These are phyloP conservation scores for Malurus cyaneus DNA, from an alignment of 2,113 vertebrate species.

Conservation along the genomic window DNA sequence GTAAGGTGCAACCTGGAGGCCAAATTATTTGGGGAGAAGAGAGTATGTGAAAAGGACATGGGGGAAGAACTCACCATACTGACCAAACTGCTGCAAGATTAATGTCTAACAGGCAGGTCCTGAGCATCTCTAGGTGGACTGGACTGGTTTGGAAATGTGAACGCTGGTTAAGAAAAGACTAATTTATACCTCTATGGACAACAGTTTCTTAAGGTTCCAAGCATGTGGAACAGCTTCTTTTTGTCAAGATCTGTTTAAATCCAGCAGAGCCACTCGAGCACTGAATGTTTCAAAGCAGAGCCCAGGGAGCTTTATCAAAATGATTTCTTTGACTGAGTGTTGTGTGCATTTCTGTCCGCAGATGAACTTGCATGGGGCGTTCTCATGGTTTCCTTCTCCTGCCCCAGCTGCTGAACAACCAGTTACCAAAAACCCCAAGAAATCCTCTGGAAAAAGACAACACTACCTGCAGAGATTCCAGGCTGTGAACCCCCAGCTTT, in stretches of 20 bases:
- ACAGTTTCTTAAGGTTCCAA: slow-evolving; percentile 2
- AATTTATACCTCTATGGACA: neutral
- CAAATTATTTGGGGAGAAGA: neutral
- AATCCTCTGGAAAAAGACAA: slow-evolving; percentile 69
- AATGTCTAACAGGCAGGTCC: slow-evolving; percentile 36
- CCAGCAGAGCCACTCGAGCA: slow-evolving; percentile 46
- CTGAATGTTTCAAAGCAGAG: slow-evolving; percentile 54
- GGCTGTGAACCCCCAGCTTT: slow-evolving; percentile 16
- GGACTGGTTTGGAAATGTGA: neutral
- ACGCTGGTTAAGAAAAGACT: slow-evolving; percentile 51
- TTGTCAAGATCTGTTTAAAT: slow-evolving; percentile 9
- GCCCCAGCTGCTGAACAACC: slow-evolving; percentile 59
- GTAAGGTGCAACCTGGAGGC: neutral
- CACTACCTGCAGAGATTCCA: slow-evolving; percentile 27
- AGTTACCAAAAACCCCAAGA: slow-evolving; percentile 43
- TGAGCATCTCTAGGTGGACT: slow-evolving; percentile 47
- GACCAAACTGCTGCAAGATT: slow-evolving; percentile 2
- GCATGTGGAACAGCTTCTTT: slow-evolving; percentile 6
- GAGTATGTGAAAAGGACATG: neutral
- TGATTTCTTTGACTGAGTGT: slow-evolving; percentile 31
- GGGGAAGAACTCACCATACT: slow-evolving; percentile 34
- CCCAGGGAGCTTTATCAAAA: slow-evolving; percentile 56
- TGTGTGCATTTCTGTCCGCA: slow-evolving; percentile 32
- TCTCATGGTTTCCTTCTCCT: slow-evolving; percentile 19
- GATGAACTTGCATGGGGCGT: neutral